Base-by-base conservation (phyloP, 1,140 invertebrate genomes). In the Arion vulgaris region DNA sequence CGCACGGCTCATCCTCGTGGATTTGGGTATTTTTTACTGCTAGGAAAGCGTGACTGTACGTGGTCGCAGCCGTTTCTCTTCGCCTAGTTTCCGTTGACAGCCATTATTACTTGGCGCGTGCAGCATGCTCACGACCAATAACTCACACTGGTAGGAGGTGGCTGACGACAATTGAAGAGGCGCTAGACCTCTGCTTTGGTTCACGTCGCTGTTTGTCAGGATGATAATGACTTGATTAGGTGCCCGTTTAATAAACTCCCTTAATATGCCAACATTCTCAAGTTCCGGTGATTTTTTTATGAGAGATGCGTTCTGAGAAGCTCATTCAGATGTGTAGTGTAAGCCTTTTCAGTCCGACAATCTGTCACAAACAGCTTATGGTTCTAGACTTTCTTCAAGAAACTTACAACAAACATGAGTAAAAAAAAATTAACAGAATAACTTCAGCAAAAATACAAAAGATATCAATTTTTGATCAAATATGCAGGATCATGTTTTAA, bases 81-180 rank as follows among this genome's bases (percentile, higher is more conserved):
- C 76, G 51, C 76, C 57, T 53, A 39, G 26, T 23, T 36, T 34
- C 51, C 13, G 26, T 11, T 78, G 76, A 78, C 76, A 78, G 76
- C 53, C 36, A 62, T 78, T 78, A 53, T 78, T 11, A 78, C 38
- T 1, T 0, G 32, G 11, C 36, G 34, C 34, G 76, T 53, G 53
- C 28, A 13, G 15, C 36, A 38, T 66, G 76, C 53, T 34, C 53
- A 17, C n/a, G 9, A 39, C 53, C 53, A 78, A 78, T 78, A 78
- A 66, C 53, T 78, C 76, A 66, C 76, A 26, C 4, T 32, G 28
- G n/a, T 32, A 32, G 17, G n/a, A 32, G 62, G 28, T 34, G 62
- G 62, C 2, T 32, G 62, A 32, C n/a, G 62, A 66, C 28, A 32
- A 32, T 32, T 66, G 17, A 34, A 66, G 28, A 28, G 62, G 28